Evolutionary conservation across 2,888 invertebrate species (phyloP).

Genomic region (Tipula vernalis): DNA sequence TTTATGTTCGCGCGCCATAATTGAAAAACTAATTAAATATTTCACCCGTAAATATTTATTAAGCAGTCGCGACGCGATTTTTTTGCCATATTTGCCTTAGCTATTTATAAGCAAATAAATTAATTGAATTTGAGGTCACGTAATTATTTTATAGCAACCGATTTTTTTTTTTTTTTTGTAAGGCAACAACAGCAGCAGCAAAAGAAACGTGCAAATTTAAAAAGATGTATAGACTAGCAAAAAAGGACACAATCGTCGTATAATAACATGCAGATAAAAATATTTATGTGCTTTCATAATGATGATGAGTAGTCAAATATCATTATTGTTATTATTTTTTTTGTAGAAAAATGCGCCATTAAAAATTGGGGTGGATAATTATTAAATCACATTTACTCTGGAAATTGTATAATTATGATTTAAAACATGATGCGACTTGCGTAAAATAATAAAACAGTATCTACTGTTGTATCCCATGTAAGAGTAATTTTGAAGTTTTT

Average conservation of each 20-base stretch:
- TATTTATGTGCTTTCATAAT: background rate
- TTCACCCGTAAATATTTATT: background rate
- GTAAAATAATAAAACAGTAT: background rate
- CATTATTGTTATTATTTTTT: background rate
- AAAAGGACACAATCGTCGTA: background rate
- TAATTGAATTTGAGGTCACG: background rate
- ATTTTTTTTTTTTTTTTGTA: background rate
- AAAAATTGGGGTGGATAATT: background rate
- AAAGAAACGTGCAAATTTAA: background rate
- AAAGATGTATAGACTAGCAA: background rate
- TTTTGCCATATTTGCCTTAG: background rate
- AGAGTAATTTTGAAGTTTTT: too few relatives aligned
- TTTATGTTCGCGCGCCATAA: background rate
- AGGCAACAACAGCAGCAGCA: background rate
- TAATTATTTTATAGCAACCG: background rate
- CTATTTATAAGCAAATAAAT: background rate
- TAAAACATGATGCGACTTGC: background rate
- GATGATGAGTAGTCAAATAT: constrained; percentile 4
- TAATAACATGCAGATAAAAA: background rate
- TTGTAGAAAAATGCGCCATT: background rate
- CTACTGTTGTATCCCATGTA: too few relatives aligned
- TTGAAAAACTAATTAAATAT: background rate
- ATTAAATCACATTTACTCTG: background rate
- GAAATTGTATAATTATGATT: background rate
- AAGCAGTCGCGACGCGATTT: background rate